phyloP scores from a whole-genome alignment of 1,140 invertebrate genomes.

The Meloidogyne exigua region DNA sequence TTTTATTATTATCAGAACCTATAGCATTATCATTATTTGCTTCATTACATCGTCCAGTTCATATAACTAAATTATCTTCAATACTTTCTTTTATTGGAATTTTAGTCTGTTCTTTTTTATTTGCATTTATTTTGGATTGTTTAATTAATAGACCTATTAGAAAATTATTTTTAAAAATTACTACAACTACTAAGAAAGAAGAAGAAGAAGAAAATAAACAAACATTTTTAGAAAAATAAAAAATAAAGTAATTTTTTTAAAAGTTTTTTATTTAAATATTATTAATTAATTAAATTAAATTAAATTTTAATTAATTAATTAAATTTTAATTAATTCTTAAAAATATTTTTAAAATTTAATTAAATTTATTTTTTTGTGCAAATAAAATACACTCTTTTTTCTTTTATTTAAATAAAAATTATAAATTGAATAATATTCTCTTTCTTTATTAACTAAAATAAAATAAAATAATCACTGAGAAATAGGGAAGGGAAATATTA shows the following conservation, averaged over 20 bases:
- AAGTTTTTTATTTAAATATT: too few species aligned
- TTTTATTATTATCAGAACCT: conserved; percentile 46
- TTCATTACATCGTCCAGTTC: conserved; percentile 44
- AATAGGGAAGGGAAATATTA: too few species aligned
- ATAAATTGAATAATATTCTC: too few species aligned
- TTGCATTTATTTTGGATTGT: conserved; percentile 43
- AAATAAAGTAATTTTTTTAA: background rate
- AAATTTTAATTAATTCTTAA: too few species aligned
- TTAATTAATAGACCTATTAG: conserved; percentile 42
- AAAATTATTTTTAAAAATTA: conserved; percentile 30
- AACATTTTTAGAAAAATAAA: background rate
- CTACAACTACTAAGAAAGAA: background rate
- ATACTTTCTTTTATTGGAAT: conserved; percentile 47
- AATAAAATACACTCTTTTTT: too few species aligned
- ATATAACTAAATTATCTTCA: conserved; percentile 37
- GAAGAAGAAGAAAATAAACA: background rate
- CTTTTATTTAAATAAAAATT: too few species aligned
- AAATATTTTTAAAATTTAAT: too few species aligned
- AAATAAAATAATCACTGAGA: too few species aligned
- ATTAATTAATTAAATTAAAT: too few species aligned
- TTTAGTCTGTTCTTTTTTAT: conserved; percentile 38
- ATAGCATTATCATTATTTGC: conserved; percentile 45
- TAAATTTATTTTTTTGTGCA: too few species aligned
- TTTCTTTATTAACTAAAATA: too few species aligned
- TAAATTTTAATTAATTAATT: too few species aligned